Evolutionary conservation across 2,797 vertebrate species (phyloP).

Genomic region (Pipistrellus kuhlii): DNA sequence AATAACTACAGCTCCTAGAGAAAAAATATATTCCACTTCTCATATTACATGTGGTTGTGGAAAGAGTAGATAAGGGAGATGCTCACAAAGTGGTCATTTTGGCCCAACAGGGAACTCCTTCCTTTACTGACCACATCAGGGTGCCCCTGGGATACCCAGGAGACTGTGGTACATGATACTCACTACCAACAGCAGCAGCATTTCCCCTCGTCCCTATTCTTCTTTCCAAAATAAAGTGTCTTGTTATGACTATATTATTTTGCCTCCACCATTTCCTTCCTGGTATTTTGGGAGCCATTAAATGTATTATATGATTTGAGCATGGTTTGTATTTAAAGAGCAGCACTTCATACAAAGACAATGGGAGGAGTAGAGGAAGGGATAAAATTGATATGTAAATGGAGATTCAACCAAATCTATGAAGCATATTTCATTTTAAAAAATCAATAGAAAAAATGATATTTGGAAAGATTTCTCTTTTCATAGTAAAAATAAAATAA

Average conservation of each 20-base stretch:
- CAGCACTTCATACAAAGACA: neutral
- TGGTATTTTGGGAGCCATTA: neutral
- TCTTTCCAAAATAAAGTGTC: neutral
- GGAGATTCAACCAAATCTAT: neutral
- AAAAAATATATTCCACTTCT: neutral
- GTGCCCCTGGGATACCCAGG: neutral
- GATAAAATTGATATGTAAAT: neutral
- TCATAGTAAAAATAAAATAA: constrained; percentile 41
- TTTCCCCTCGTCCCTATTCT: neutral
- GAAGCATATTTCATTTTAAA: neutral
- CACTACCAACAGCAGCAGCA: neutral
- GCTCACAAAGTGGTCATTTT: neutral
- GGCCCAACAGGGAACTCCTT: neutral
- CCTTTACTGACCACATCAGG: neutral
- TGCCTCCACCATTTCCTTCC: constrained; percentile 14
- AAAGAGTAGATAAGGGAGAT: neutral
- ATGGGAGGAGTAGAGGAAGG: rapidly evolving
- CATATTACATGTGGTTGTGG: neutral
- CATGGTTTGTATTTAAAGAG: constrained; percentile 26
- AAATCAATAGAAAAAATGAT: neutral
- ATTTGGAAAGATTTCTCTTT: constrained; percentile 26
- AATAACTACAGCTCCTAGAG: neutral
- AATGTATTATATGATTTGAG: constrained; percentile 36
- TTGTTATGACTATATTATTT: neutral
- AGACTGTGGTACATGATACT: neutral